A percentile compares a stretch with the other conserved stretches of the same genome.
phyloP scores from a whole-genome alignment of 2,113 vertebrate species.

The Ramphastos sulfuratus region DNA sequence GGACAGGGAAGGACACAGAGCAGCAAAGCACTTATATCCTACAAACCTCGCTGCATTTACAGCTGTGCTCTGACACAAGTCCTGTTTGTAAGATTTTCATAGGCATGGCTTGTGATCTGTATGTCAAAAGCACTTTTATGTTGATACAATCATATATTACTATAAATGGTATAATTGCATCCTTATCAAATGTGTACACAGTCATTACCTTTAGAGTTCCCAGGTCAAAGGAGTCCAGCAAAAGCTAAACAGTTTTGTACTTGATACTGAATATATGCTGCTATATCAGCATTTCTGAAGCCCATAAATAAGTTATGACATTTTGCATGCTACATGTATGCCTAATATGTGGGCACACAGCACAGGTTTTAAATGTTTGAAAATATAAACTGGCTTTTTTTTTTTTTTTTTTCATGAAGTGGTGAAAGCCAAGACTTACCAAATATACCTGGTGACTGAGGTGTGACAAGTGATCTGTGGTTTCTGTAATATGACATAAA shows the following conservation, averaged over 20 bases:
- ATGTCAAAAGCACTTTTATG: not conserved
- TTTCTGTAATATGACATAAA: not conserved
- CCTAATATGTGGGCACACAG: not conserved
- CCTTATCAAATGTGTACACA: conserved; percentile 25
- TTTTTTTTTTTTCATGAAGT: not conserved
- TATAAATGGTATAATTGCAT: not conserved
- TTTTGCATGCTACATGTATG: not conserved
- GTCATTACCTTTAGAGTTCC: not conserved
- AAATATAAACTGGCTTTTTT: not conserved
- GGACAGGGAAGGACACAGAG: not conserved
- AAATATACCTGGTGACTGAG: not conserved
- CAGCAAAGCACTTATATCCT: not conserved
- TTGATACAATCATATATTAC: not conserved
- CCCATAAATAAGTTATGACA: not conserved
- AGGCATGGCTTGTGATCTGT: not conserved
- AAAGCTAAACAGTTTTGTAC: not conserved
- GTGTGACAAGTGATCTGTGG: not conserved
- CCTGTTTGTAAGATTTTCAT: not conserved
- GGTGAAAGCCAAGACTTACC: not conserved
- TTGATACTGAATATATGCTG: not conserved
- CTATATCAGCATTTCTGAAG: conserved; percentile 4
- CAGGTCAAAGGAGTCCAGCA: not conserved
- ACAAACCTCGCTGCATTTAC: not conserved
- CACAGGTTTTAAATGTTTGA: not conserved
- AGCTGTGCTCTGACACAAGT: not conserved